phyloP scores from a whole-genome alignment of 1,140 invertebrate species.

The Hylaeus volcanicus region DNA sequence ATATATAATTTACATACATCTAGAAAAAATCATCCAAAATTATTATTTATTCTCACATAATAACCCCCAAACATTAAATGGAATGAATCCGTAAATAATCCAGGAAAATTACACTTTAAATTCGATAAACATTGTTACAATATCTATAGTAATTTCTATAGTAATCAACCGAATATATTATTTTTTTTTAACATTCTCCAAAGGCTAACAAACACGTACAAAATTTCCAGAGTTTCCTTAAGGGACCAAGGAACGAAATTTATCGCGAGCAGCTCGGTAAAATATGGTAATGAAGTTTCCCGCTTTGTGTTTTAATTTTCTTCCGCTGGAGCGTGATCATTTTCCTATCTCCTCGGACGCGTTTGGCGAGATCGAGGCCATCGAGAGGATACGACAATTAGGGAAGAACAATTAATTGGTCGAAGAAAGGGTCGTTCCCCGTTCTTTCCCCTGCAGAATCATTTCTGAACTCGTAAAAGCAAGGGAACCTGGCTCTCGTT shows the following conservation, averaged over 20 bases:
- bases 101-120: too few species aligned
- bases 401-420: slow-evolving; percentile 13
- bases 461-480: slow-evolving; percentile 17
- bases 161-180: not conserved
- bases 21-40: too few species aligned
- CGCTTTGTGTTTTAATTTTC: not conserved
- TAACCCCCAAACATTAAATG: too few species aligned
- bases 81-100: too few species aligned
- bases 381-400: slow-evolving; percentile 6
- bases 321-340: not conserved
- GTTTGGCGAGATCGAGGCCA: not conserved
- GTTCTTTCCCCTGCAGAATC: slow-evolving; percentile 15
- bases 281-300: not conserved
- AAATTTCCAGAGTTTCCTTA: not conserved
- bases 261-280: not conserved
- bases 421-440: slow-evolving; percentile 1
- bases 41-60: too few species aligned
- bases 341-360: not conserved
- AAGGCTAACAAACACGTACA: not conserved
- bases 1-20: too few species aligned
- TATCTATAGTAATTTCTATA: too few species aligned
- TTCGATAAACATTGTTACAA: too few species aligned
- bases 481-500: slow-evolving; percentile 8
- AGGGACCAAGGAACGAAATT: not conserved
- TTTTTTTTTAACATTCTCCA: not conserved